These are phyloP conservation scores for Sanderia malayensis DNA, from an alignment of 30 jellyfish, hydroid and myxozoan genomes.

Conservation along the genomic window DNA sequence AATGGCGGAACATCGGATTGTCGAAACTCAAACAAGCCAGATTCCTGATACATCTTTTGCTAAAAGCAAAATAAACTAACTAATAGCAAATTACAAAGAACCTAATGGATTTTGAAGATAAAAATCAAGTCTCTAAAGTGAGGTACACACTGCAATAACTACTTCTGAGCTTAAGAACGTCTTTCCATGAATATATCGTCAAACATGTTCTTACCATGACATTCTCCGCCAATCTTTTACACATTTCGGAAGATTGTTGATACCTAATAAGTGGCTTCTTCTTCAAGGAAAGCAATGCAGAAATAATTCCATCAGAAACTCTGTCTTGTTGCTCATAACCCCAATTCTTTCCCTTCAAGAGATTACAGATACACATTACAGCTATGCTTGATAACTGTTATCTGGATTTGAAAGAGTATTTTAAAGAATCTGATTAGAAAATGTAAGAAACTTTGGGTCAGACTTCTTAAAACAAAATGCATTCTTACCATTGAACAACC, in stretches of 20 bases:
- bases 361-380: not conserved
- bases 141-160: no score
- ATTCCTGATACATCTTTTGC: constrained; percentile 92
- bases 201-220: constrained; percentile 75
- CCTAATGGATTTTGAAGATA: no score
- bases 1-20: constrained; percentile 92
- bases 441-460: no score
- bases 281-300: constrained; percentile 79
- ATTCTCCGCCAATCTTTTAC: constrained; percentile 91
- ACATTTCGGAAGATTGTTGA: constrained; percentile 91
- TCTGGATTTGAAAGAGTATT: no score
- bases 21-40: constrained; percentile 89
- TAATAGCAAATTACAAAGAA: not conserved
- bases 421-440: no score
- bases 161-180: no score
- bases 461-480: no score
- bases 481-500: constrained; percentile 91
- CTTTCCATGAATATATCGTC: no score
- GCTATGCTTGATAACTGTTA: no score
- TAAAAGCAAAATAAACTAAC: constrained; percentile 28
- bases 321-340: constrained; percentile 87
- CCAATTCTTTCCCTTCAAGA: constrained; percentile 83
- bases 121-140: no score
- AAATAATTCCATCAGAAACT: constrained; percentile 77
- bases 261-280: constrained; percentile 86